phyloP scores from a whole-genome alignment of 2,113 vertebrate species.

The Corydoras maculifer region DNA sequence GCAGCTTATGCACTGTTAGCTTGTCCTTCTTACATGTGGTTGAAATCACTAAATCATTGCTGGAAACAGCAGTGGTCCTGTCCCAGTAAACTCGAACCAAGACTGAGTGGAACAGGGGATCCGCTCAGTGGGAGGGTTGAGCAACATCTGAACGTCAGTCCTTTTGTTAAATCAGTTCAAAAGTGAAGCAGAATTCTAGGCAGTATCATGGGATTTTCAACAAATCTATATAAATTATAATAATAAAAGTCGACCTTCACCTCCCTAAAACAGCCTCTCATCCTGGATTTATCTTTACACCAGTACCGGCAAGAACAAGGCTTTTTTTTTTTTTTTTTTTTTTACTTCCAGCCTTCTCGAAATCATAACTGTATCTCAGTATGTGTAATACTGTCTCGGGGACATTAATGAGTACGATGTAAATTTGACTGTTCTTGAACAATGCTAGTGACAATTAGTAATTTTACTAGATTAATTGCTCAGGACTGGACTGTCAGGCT shows the following conservation, averaged over 20 bases:
- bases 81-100: slow-evolving; percentile 7
- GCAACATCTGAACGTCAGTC: background rate
- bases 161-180: background rate
- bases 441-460: too few relatives aligned
- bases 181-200: background rate
- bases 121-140: slow-evolving; percentile 19
- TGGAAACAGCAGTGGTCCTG: background rate
- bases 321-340: too few relatives aligned
- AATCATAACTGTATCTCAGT: too few relatives aligned
- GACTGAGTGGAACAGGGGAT: background rate
- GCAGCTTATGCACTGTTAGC: background rate
- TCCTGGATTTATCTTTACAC: slow-evolving; percentile 5
- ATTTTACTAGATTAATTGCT: too few relatives aligned
- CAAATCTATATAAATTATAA: slow-evolving; percentile 9
- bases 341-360: too few relatives aligned
- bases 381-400: too few relatives aligned
- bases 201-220: slow-evolving; percentile 7
- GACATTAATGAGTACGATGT: too few relatives aligned
- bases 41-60: background rate
- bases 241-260: slow-evolving; percentile 10
- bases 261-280: background rate
- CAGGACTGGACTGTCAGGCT: too few relatives aligned
- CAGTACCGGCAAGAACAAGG: background rate
- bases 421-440: too few relatives aligned
- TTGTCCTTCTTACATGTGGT: background rate